phyloP scores from a whole-genome alignment of 2,797 vertebrate species.

The Brotula barbata region DNA sequence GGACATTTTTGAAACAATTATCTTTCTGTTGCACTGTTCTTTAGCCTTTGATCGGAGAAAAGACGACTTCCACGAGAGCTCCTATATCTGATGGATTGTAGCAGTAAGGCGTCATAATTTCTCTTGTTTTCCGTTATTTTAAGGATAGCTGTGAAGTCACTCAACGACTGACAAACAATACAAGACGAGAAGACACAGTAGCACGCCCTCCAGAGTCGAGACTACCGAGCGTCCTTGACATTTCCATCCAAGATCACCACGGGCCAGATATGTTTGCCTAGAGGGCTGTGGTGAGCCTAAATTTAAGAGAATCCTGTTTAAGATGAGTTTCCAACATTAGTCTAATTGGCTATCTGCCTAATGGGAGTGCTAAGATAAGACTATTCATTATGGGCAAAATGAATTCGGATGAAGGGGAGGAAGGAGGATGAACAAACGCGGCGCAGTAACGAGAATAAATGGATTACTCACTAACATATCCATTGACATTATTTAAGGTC shows the following conservation, averaged over 20 bases:
- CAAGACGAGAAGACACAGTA: conserved; percentile 59
- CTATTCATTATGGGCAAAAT: conserved; percentile 63
- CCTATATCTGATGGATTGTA: conserved; percentile 26
- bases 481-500: conserved; percentile 66
- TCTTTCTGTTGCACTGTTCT: conserved; percentile 9
- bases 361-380: conserved; percentile 55
- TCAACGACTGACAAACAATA: conserved; percentile 50
- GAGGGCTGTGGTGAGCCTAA: conserved; percentile 23
- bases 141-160: conserved; percentile 50
- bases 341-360: conserved; percentile 66
- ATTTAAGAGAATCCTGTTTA: conserved; percentile 59
- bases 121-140: conserved; percentile 31
- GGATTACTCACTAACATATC: conserved; percentile 51
- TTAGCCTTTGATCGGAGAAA: conserved; percentile 20
- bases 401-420: conserved; percentile 51
- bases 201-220: conserved; percentile 45
- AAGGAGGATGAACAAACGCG: conserved; percentile 57
- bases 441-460: conserved; percentile 43
- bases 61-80: conserved; percentile 7
- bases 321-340: conserved; percentile 66
- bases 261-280: conserved; percentile 42
- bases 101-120: conserved; percentile 8
- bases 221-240: conserved; percentile 61
- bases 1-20: conserved; percentile 26
- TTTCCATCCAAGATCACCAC: conserved; percentile 63